Conservation (phyloP, 2,888 invertebrate species). For the Malthinus seriepunctatus region DNA sequence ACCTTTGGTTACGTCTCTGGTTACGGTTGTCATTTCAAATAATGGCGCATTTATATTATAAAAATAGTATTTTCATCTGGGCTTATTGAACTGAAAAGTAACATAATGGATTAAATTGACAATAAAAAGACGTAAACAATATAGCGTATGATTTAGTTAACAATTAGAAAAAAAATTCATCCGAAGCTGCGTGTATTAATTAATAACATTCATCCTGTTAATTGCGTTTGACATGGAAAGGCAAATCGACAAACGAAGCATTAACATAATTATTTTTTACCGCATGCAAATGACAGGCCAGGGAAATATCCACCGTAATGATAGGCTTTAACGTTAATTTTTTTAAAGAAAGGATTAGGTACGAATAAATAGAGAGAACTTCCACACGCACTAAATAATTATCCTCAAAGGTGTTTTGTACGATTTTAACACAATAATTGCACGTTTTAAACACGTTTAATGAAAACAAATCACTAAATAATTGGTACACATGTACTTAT, state of each 20-base stretch:
- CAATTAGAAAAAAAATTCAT: slow-evolving; percentile 1
- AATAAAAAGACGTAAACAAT: background rate
- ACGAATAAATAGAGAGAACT: slow-evolving; percentile 20
- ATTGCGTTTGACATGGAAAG: slow-evolving; percentile 19
- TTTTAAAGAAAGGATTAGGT: slow-evolving; percentile 12
- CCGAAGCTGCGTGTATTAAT: slow-evolving; percentile 8
- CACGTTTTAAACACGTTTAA: background rate
- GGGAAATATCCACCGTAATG: slow-evolving; percentile 13
- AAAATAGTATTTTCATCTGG: too few relatives aligned
- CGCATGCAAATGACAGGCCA: slow-evolving; percentile 18
- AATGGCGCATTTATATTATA: too few relatives aligned
- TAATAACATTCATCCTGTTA: slow-evolving; percentile 12
- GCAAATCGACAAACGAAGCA: slow-evolving; percentile 22
- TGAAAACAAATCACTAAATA: background rate
- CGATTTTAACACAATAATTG: slow-evolving; percentile 11
- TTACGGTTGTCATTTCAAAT: too few relatives aligned
- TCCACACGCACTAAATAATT: slow-evolving; percentile 25
- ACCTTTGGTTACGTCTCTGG: too few relatives aligned
- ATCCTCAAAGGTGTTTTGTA: slow-evolving; percentile 23
- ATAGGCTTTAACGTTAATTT: slow-evolving; percentile 5
- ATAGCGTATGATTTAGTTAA: slow-evolving; percentile 3
- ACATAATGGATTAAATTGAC: background rate
- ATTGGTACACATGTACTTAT: too few relatives aligned
- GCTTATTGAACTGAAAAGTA: too few relatives aligned
- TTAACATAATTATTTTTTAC: slow-evolving; percentile 24